Percentiles rank a stretch among this genome's conserved stretches.
These are phyloP conservation scores for Virgularia gustaviana DNA, from an alignment of 92 coral and sea anemone species.

Conservation along the genomic window DNA sequence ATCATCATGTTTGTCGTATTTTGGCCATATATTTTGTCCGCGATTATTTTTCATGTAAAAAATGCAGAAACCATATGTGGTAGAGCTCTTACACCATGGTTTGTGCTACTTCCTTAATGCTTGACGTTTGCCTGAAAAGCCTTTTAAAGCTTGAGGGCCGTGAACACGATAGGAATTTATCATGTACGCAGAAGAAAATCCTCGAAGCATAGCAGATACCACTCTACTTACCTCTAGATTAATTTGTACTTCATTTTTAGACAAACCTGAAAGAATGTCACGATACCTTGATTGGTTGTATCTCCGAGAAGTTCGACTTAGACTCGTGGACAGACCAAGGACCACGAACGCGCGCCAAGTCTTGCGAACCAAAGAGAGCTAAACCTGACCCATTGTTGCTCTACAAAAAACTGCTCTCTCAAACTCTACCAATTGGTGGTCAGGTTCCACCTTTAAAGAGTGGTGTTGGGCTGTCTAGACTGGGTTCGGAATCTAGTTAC, in stretches of 20 bases:
- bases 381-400: conserved; percentile 59
- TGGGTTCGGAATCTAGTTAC: conserved; percentile 62
- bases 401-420: conserved; percentile 68
- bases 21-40: not conserved
- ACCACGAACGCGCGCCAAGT: conserved; percentile 23
- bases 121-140: no score
- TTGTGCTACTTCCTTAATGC: not conserved
- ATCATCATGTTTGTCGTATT: no score
- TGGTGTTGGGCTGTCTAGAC: conserved; percentile 39
- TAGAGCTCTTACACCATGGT: not conserved
- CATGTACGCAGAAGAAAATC: no score
- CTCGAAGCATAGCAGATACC: no score
- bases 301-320: conserved; percentile 51
- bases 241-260: not conserved
- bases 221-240: no score
- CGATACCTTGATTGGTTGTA: conserved; percentile 34
- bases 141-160: no score
- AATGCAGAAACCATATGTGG: not conserved
- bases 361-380: conserved; percentile 4
- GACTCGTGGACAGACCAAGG: conserved; percentile 20
- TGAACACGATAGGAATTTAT: no score
- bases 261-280: conserved; percentile 13
- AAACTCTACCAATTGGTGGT: conserved; percentile 74
- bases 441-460: conserved; percentile 55
- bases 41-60: not conserved